Percentiles rank a stretch among this genome's conserved stretches.
Conservation (phyloP, 2,113 vertebrate genomes). For the Seriola dumerili region DNA sequence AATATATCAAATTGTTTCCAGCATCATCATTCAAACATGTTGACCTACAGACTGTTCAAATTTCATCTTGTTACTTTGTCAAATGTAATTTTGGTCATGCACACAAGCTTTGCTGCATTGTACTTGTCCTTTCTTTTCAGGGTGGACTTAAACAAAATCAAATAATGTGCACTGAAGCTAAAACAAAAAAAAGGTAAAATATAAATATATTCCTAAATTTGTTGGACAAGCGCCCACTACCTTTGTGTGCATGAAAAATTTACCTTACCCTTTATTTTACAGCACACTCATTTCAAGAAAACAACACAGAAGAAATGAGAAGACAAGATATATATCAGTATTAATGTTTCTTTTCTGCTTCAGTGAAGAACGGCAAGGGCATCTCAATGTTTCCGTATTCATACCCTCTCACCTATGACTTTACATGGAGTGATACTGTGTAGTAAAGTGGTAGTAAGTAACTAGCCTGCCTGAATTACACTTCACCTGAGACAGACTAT, state of each 20-base stretch:
- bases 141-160: not conserved
- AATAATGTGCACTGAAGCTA: not conserved
- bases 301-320: not conserved
- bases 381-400: not conserved
- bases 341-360: not conserved
- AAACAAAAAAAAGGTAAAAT: not conserved
- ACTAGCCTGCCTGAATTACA: not conserved
- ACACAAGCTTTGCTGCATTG: too few species aligned
- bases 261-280: not conserved
- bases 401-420: not conserved
- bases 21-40: not conserved
- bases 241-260: not conserved
- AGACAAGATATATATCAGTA: too few species aligned
- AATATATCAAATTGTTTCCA: not conserved
- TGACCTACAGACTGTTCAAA: not conserved
- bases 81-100: not conserved
- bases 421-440: not conserved
- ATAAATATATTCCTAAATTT: not conserved
- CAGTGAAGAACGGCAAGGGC: not conserved
- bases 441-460: not conserved
- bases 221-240: not conserved
- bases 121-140: not conserved
- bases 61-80: not conserved
- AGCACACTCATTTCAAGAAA: not conserved
- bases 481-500: slow-evolving; percentile 5